phyloP scores from a whole-genome alignment of 2,797 vertebrate species.

The Diceros bicornis region DNA sequence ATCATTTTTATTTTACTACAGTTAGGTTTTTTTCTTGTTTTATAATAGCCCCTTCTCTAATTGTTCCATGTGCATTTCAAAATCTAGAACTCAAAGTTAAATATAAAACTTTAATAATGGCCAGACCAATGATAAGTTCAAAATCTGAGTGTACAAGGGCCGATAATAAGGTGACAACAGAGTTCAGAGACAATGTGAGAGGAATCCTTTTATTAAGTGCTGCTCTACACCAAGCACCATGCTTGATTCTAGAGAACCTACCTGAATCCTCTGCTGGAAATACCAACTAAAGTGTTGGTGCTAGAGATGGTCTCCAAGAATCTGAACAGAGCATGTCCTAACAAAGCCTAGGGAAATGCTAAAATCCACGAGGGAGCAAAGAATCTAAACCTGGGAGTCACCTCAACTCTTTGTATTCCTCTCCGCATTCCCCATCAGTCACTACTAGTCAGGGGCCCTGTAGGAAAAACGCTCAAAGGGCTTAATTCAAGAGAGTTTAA shows the following conservation, averaged over 20 bases:
- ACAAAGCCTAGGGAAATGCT: background rate
- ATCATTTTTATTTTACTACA: background rate
- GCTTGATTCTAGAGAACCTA: conserved; percentile 27
- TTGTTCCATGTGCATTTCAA: background rate
- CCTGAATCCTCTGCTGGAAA: background rate
- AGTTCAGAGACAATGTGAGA: conserved; percentile 6
- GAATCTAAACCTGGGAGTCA: background rate
- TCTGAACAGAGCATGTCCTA: background rate
- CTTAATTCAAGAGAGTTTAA: background rate
- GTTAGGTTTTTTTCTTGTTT: conserved; percentile 35
- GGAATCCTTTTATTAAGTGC: background rate
- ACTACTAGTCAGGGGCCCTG: background rate
- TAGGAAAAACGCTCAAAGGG: background rate
- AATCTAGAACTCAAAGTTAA: conserved; percentile 40
- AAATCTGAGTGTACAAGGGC: background rate
- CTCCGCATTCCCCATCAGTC: background rate
- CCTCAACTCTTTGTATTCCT: background rate
- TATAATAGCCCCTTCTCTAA: background rate
- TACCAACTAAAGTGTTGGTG: background rate
- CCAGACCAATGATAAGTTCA: background rate
- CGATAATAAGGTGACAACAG: background rate
- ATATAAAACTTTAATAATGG: background rate
- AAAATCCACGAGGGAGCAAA: background rate
- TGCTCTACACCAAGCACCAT: background rate
- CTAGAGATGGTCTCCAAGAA: background rate